A percentile compares a stretch with the other conserved stretches of the same genome.
Evolutionary conservation across 2,113 vertebrate species (phyloP).

Genomic region (Cairina moschata): DNA sequence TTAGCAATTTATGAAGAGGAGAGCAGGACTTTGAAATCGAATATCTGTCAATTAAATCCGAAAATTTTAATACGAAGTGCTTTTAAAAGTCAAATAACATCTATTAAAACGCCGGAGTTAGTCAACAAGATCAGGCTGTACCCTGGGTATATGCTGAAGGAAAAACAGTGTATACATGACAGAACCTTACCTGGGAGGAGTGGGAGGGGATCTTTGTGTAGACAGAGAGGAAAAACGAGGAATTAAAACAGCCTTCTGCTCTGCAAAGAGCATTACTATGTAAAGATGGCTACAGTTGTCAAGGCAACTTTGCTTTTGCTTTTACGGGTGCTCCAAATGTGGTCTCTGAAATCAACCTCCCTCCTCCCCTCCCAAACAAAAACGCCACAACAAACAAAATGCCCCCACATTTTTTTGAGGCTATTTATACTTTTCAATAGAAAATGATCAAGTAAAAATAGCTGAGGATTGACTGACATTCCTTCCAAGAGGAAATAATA

Average conservation of each 20-base stretch:
- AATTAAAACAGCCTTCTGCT: constrained; percentile 24
- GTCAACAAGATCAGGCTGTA: constrained; percentile 45
- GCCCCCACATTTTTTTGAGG: not conserved
- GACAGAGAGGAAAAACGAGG: not conserved
- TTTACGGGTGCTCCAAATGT: not conserved
- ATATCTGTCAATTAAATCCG: constrained; percentile 49
- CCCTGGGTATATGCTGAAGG: not conserved
- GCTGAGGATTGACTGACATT: not conserved
- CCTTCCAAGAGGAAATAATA: not conserved
- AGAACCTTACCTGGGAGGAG: constrained; percentile 14
- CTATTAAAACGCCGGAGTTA: constrained; percentile 53
- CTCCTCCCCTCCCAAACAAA: not conserved
- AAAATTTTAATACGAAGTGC: constrained; percentile 60
- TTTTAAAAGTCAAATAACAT: constrained; percentile 47
- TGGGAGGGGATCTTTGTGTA: not conserved
- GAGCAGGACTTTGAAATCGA: constrained; percentile 53
- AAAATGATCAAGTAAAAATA: not conserved
- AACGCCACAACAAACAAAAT: too few relatives aligned
- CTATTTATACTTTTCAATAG: not conserved
- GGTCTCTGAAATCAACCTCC: not conserved
- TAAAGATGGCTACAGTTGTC: constrained; percentile 59
- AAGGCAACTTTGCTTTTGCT: constrained; percentile 66
- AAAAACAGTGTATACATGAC: not conserved
- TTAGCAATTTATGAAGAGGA: constrained; percentile 54
- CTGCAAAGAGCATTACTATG: constrained; percentile 2